phyloP scores from a whole-genome alignment of 2,888 invertebrate species.

The Nysson spinosus region DNA sequence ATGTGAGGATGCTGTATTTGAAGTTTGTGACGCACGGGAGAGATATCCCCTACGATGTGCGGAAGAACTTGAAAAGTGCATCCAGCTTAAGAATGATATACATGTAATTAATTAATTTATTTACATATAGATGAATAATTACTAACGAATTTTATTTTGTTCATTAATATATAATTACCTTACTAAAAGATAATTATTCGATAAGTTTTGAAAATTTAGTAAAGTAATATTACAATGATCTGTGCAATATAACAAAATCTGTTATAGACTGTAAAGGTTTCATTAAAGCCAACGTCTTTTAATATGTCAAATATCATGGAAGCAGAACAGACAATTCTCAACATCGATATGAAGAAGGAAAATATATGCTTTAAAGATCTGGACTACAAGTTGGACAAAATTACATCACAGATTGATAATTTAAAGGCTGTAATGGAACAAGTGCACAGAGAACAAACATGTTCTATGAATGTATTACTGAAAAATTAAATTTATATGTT shows the following conservation, averaged over 20 bases:
- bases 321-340: constrained; percentile 40
- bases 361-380: constrained; percentile 9
- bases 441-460: constrained; percentile 57
- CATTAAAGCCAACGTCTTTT: constrained; percentile 15
- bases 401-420: constrained; percentile 59
- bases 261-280: constrained; percentile 53
- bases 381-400: constrained; percentile 37
- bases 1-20: constrained; percentile 68
- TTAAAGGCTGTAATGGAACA: constrained; percentile 58
- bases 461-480: constrained; percentile 47
- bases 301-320: constrained; percentile 34
- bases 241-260: not conserved
- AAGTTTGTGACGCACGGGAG: constrained; percentile 67
- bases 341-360: constrained; percentile 13
- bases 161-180: not conserved
- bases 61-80: constrained; percentile 59
- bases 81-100: constrained; percentile 58
- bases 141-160: not conserved
- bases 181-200: not conserved
- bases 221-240: not conserved
- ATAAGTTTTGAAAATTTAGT: too few species aligned
- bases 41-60: constrained; percentile 64
- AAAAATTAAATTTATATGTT: constrained; percentile 11
- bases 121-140: too few species aligned
- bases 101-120: constrained; percentile 45